Evolutionary conservation across 1,140 invertebrate species (phyloP), one percentile per base, ranked within the genome.

Genomic region (Hyles vespertilio): DNA sequence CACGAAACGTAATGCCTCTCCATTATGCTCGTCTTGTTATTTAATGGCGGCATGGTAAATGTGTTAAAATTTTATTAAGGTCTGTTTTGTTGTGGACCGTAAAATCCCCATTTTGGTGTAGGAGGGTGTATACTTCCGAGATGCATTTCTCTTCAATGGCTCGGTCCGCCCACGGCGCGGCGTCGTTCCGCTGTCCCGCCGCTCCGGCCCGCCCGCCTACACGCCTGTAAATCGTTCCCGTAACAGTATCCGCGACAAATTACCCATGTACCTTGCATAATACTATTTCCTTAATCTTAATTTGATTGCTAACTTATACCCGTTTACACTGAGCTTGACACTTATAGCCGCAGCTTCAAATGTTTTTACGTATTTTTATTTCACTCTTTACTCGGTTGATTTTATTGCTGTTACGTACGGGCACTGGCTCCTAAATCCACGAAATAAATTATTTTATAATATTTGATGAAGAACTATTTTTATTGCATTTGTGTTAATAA

Each of bases 241-340:
- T 85, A 87, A 84, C 82, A 76, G 84, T 79, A 80, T 73, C 59
- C 40, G 61, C 72, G 74, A 84, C 81, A 81, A 85, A 84, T 84
- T 82, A 65, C 69, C 75, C 69, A 63, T 76, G 70, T 71, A 74
- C 36, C 22, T 61, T 66, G 70, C 59, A 62, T 59, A 60, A 67
- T 70, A 77, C 70, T 70, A 61, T 34, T 40, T 55, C 60, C 69
- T 79, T 73, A 67, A 66, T 76, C 74, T 68, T 66, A 73, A 77
- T 77, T 63, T 68, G 53, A 54, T 59, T 32, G 5, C 12, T 32
- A 32, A 22, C 48, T 50, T 50, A 50, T 50, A n/a, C 4, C 10
- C 33, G 3, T 34, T 52, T 7, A 10, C 11, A 52, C 10, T 10
- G 8, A n/a, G 46, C 10, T 5, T 12, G 46, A 8, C 5, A 12